These are phyloP conservation scores for Cantharis lateralis DNA, from an alignment of 2,888 invertebrate species.

Conservation along the genomic window DNA sequence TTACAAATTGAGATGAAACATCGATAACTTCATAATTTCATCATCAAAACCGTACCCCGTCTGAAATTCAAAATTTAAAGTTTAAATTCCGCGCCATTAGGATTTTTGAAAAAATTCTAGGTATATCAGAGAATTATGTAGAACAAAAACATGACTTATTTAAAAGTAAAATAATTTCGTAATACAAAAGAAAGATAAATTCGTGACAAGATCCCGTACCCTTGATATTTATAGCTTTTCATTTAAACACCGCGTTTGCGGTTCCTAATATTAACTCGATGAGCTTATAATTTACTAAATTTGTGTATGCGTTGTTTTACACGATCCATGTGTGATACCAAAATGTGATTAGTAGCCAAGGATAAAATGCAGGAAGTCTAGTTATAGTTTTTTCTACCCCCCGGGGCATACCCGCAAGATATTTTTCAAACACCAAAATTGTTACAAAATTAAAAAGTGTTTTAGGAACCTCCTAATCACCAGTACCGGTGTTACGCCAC, in stretches of 20 bases:
- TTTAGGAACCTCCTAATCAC: not conserved
- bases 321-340: not conserved
- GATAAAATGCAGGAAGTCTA: not conserved
- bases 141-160: not conserved
- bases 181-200: not conserved
- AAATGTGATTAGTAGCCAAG: not conserved
- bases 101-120: not conserved
- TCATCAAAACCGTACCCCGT: no score
- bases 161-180: not conserved
- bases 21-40: not conserved
- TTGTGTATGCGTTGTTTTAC: not conserved
- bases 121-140: not conserved
- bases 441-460: not conserved
- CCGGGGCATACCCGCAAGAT: not conserved
- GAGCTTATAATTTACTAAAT: constrained; percentile 10
- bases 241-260: constrained; percentile 7
- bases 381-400: not conserved
- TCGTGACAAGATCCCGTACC: constrained; percentile 9
- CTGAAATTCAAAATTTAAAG: not conserved
- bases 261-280: constrained; percentile 13
- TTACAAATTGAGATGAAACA: not conserved
- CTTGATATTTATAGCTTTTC: constrained; percentile 14
- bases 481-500: not conserved
- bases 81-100: not conserved
- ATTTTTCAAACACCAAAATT: not conserved